A percentile compares a stretch with the other conserved stretches of the same genome.
Conservation (phyloP, 37 sponge, comb jelly and placozoan genomes). For the Hexactinellida sp. region DNA sequence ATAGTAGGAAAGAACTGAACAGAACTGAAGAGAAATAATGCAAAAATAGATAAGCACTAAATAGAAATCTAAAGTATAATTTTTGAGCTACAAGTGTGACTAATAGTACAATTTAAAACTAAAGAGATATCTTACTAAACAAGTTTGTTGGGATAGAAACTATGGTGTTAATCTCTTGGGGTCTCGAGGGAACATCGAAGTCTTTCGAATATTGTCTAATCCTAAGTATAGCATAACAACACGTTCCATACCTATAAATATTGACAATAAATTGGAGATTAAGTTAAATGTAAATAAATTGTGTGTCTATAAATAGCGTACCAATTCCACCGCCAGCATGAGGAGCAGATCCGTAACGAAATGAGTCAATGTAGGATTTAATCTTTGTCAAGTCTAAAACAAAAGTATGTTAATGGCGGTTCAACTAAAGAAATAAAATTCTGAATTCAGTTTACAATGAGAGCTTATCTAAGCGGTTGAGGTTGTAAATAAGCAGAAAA, state of each 20-base stretch:
- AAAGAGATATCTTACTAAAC: not conserved
- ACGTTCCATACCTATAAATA: constrained; percentile 67
- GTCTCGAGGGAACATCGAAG: constrained; percentile 96
- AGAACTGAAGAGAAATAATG: too few relatives aligned
- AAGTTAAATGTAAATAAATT: constrained; percentile 9
- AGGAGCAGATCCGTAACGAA: constrained; percentile 81
- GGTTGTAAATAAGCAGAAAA: too few relatives aligned
- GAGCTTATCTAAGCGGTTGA: too few relatives aligned
- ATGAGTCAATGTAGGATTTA: constrained; percentile 95
- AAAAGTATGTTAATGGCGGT: not conserved
- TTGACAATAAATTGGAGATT: not conserved
- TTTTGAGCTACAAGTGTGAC: too few relatives aligned
- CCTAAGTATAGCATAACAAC: constrained; percentile 96
- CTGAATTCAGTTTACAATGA: too few relatives aligned
- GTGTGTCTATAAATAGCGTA: constrained; percentile 22
- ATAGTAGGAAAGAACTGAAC: too few relatives aligned
- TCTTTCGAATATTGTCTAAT: constrained; percentile 93
- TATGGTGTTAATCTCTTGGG: constrained; percentile 92
- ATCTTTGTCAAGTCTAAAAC: constrained; percentile 68
- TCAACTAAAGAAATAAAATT: not conserved
- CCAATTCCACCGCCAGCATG: constrained; percentile 99
- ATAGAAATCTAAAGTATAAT: too few relatives aligned
- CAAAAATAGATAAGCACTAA: too few relatives aligned
- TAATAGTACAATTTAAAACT: too few relatives aligned
- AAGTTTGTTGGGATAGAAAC: not conserved